Base-by-base conservation (phyloP, 1,140 invertebrate genomes). In the Alviniconcha marisindica region DNA sequence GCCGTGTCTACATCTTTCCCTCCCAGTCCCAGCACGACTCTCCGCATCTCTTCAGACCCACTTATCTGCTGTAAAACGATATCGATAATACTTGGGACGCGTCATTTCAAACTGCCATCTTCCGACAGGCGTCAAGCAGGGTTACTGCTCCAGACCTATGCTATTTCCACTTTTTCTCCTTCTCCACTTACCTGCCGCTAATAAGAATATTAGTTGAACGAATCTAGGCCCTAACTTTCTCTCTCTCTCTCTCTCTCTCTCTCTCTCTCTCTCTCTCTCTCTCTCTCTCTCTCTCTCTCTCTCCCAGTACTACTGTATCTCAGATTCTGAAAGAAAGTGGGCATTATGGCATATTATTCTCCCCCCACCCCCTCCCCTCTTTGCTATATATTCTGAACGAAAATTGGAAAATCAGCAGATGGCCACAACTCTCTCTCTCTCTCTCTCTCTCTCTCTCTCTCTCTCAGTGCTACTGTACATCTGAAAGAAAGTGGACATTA, bases 21-120 rank as follows among this genome's bases (percentile, higher is more conserved):
- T 5, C 73, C 28, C 73, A 44, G 73, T 38, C n/a, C 18, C 36
- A 44, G n/a, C n/a, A n/a, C n/a, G 14, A 18, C 73, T 40, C 42
- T 44, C 44, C 24, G 40, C 0, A 76, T 40, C 73, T 24, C 38
- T 44, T 40, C 15, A 44, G 21, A 40, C 24, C 31, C 12, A n/a
- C 73, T 76, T 76, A 76, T 76, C 73, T 76, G 36, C 24, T n/a
- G 73, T 42, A 76, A 76, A 44, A 33, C 42, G 73, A 76, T 76
- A 40, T 24, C 18, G 40, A 44, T 40, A 76, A 38, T 76, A 76
- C 40, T 44, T 76, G 38, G 44, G 40, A 76, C 24, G 44, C 73
- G 44, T 76, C 40, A 76, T 76, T 76, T 76, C 31, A 44, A 38
- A 44, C 40, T 76, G 40, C 73, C 42, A 24, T 63, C 24, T 63